phyloP scores from a whole-genome alignment of 2,113 vertebrate species.

The Arizona elegans region DNA sequence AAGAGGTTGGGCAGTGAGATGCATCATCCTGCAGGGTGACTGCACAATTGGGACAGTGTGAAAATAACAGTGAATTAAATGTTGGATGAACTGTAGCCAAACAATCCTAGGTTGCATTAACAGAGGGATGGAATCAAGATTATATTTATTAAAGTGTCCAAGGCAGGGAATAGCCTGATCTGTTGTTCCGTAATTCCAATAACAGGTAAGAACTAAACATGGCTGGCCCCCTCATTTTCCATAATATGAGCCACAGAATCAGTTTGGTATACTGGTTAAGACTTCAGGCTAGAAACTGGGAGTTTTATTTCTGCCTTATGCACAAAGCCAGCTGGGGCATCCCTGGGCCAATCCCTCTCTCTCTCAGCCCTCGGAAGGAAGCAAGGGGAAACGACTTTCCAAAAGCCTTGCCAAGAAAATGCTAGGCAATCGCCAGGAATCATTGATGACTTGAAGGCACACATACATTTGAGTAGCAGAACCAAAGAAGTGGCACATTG shows the following conservation, averaged over 20 bases:
- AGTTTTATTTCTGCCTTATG: neutral
- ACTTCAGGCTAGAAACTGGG: neutral
- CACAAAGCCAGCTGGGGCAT: neutral
- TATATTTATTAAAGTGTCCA: neutral
- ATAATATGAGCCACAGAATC: neutral
- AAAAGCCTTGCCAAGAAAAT: neutral
- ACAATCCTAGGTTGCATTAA: neutral
- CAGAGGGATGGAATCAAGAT: neutral
- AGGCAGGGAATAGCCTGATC: neutral
- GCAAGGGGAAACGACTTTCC: neutral
- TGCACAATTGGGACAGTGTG: neutral
- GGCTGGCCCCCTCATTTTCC: neutral
- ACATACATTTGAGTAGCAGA: neutral
- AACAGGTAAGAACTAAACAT: neutral
- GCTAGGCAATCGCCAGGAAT: neutral
- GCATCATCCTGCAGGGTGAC: neutral
- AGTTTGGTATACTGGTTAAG: neutral
- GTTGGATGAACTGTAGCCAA: neutral
- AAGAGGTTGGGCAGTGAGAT: neutral
- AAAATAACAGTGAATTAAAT: neutral
- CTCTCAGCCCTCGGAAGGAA: neutral
- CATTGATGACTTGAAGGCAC: neutral
- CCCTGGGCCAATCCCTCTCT: neutral
- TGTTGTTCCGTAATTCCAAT: neutral
- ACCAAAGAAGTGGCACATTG: neutral